Evolutionary conservation across 2,113 vertebrate genomes (phyloP), one percentile per base, ranked within the genome.

Genomic region (Puntigrus tetrazona): DNA sequence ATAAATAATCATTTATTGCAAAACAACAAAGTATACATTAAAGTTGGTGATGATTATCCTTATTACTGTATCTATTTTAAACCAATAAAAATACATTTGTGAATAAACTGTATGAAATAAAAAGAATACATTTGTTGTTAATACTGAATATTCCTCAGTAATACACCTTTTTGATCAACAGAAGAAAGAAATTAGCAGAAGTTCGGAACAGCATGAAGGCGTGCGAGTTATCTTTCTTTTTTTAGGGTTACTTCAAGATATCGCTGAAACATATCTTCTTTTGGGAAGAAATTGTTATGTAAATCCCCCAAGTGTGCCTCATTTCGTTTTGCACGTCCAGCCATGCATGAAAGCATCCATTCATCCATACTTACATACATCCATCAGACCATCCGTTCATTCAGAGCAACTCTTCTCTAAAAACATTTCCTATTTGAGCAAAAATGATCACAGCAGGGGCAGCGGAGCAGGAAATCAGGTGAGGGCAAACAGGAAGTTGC

Each of bases 401-500:
- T 59, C 69, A n/a, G 1, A 25, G 14, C 73, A 47, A 34, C 45
- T 50, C 7, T 43, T 27, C 55, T 43, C 57, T 43, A 7, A 20
- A 70, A 38, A 7, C 27, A 50, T 67, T 79, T 43, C 14, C 9
- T 34, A 78, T 41, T 27, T 29, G 16, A 74, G 27, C 25, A 77
- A n/a, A 41, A 7, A 47, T 18, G 50, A 83, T 52, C 43, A 31
- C n/a, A 36, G 43, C 27, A 78, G 43, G n/a, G 29, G 29, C 43
- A 72, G 41, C 63, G 75, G 43, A 72, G 57, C 45, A 67, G 83
- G 45, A 85, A 85, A 83, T 70, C 45, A 63, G 85, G 61, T 70
- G 75, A 84, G 81, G 31, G 73, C 22, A 73, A 81, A 82, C 81
- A 85, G 88, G 86, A 86, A 82, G 79, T 79, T 84, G 69, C 84